Percentiles rank a stretch among this genome's conserved stretches.
Evolutionary conservation across 2,797 vertebrate genomes (phyloP).

Genomic region (Crossoptilon crossoptilon): DNA sequence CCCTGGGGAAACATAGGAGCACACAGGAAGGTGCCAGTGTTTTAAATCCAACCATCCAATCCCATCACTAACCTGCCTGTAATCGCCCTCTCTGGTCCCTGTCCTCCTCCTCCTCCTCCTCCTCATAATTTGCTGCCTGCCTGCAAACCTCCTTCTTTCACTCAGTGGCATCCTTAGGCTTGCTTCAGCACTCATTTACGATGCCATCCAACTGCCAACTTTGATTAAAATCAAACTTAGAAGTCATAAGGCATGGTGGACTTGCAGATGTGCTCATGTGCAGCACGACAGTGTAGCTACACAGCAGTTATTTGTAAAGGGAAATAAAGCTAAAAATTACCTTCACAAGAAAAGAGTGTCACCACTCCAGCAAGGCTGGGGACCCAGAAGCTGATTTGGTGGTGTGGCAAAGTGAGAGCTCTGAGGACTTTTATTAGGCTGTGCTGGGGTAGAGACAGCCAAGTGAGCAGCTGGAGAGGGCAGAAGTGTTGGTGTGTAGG

Average conservation of each 20-base stretch:
- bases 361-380: not conserved
- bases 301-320: not conserved
- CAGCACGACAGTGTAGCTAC: not conserved
- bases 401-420: not conserved
- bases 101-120: not conserved
- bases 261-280: not conserved
- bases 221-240: constrained; percentile 11
- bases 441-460: not conserved
- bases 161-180: not conserved
- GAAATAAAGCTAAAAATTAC: not conserved
- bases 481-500: fast-evolving
- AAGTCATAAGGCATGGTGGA: not conserved
- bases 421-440: not conserved
- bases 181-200: constrained; percentile 16
- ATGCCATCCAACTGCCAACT: not conserved
- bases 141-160: not conserved
- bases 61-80: not conserved
- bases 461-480: not conserved
- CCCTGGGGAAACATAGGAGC: fast-evolving
- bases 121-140: not conserved
- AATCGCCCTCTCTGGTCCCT: not conserved
- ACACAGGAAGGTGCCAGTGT: not conserved
- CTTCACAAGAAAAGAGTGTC: not conserved
- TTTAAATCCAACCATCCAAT: not conserved
- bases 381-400: fast-evolving